A percentile compares a stretch with the other conserved stretches of the same genome.
phyloP scores from a whole-genome alignment of 2,797 vertebrate species.

The Syngnathus rostellatus region DNA sequence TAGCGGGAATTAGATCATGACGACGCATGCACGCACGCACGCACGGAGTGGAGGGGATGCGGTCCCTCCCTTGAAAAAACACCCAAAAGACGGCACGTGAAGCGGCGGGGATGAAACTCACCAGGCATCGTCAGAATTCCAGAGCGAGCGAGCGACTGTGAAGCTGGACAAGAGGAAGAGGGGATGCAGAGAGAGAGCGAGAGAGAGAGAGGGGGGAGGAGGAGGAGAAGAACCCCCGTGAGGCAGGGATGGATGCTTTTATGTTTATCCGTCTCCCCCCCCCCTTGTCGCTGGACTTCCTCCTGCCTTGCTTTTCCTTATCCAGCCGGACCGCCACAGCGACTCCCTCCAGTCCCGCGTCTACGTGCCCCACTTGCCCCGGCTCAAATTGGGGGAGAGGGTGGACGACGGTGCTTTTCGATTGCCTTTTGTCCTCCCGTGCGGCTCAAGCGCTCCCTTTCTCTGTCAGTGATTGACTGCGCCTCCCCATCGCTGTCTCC shows the following conservation, averaged over 20 bases:
- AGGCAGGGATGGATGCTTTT: conserved; percentile 32
- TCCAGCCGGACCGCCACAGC: neutral
- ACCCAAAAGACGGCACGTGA: conserved; percentile 18
- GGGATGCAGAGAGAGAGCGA: conserved; percentile 33
- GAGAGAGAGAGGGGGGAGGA: conserved; percentile 27
- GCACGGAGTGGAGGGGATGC: conserved; percentile 10
- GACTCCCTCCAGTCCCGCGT: neutral
- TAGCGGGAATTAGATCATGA: conserved; percentile 38
- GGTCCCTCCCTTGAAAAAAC: conserved; percentile 22
- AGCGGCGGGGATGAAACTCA: conserved; percentile 55
- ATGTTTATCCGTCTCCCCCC: conserved; percentile 14
- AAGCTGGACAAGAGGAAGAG: conserved; percentile 30
- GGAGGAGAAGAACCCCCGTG: conserved; percentile 27
- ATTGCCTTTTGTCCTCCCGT: conserved; percentile 12
- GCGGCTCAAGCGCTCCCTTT: conserved; percentile 22
- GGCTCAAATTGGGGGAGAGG: conserved; percentile 26
- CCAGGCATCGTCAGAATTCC: conserved; percentile 65
- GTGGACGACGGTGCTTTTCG: neutral
- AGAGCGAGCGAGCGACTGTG: conserved; percentile 33
- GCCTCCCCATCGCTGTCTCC: conserved; percentile 49
- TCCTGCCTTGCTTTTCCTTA: neutral
- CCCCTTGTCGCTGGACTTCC: conserved; percentile 2
- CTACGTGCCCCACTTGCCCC: conserved; percentile 58
- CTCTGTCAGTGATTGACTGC: conserved; percentile 51
- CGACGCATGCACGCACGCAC: conserved; percentile 28